Percentiles rank a stretch among this genome's conserved stretches.
Evolutionary conservation across 2,113 vertebrate genomes (phyloP).

Genomic region (Paralichthys olivaceus): DNA sequence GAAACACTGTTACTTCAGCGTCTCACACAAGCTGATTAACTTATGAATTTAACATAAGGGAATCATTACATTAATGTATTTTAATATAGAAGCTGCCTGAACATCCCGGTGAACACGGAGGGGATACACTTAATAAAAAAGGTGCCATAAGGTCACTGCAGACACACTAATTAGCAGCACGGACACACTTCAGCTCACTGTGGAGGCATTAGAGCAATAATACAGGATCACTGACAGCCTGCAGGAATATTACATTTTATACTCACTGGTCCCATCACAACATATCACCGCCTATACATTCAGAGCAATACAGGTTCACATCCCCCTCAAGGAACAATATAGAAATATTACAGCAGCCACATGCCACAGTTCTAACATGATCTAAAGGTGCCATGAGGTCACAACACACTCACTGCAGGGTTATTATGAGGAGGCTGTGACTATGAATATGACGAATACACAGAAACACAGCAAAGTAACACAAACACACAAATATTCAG

Average conservation of each 20-base stretch:
- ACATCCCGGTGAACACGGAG: not conserved
- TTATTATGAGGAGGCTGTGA: no score
- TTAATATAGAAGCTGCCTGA: not conserved
- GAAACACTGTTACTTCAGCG: not conserved
- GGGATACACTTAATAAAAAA: not conserved
- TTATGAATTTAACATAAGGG: no score
- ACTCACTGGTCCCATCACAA: constrained; percentile 13
- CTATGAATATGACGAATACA: not conserved
- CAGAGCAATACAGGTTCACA: constrained; percentile 18
- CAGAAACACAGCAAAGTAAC: not conserved
- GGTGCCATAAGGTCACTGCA: constrained; percentile 43
- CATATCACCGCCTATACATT: constrained; percentile 16
- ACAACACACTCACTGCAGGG: not conserved
- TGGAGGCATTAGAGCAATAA: constrained; percentile 15
- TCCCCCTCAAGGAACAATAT: constrained; percentile 29
- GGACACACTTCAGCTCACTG: constrained; percentile 1
- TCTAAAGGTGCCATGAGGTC: constrained; percentile 58
- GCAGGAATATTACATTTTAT: constrained; percentile 22
- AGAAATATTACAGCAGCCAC: not conserved
- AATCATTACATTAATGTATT: no score
- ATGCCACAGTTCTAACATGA: not conserved
- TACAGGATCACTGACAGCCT: constrained; percentile 5
- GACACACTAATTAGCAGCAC: constrained; percentile 21
- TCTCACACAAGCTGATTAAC: no score
- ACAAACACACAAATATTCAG: not conserved